Evolutionary conservation across 2,888 invertebrate genomes (phyloP), one percentile per base, ranked within the genome.

Genomic region (Conus canariensis): DNA sequence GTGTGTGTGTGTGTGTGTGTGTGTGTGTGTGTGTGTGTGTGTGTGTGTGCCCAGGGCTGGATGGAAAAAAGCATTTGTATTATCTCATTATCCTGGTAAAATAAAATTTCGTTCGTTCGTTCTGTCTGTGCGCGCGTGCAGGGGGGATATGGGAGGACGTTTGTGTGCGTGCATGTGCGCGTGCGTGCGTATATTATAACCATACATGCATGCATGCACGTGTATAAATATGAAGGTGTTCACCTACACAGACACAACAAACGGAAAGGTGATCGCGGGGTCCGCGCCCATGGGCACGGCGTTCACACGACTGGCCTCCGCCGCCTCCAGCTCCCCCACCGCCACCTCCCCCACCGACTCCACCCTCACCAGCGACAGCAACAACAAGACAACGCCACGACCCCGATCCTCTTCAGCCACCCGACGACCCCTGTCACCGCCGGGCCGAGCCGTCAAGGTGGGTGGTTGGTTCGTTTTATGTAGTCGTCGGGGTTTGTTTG

Each of bases 271-370:
- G 22, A 87, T 74, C 56, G 56, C 74, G 3, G 87, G 87, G 7
- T 74, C 70, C 1, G 87, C 87, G 22, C 87, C 87, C n/a, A 87
- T 87, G 87, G 87, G 74, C 64, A 88, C 92, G 14, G 94, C 94
- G 45, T 94, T 94, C 91, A 92, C 93, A 19, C 91, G 92, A 67
- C 92, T 12, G 94, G 94, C 45, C 94, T 94, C 91, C 92, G 93
- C n/a, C 91, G 92, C 74, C 88, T 93, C 9, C 64, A 10, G 12
- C 64, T 6, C 64, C 64, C 92, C 94, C 14, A 92, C 91, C 60
- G 91, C 93, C n/a, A 92, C 91, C 30, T 93, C 94, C 12, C 92
- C 91, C 60, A 92, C 93, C 9, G 92, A 91, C n/a, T 90, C 90
- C 64, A 83, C 86, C 64, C 64, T 64, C 64, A 90, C 90, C 59